Percentiles rank a stretch among this genome's conserved stretches.
Evolutionary conservation across 2,113 vertebrate genomes (phyloP).

Genomic region (Tinamus guttatus): DNA sequence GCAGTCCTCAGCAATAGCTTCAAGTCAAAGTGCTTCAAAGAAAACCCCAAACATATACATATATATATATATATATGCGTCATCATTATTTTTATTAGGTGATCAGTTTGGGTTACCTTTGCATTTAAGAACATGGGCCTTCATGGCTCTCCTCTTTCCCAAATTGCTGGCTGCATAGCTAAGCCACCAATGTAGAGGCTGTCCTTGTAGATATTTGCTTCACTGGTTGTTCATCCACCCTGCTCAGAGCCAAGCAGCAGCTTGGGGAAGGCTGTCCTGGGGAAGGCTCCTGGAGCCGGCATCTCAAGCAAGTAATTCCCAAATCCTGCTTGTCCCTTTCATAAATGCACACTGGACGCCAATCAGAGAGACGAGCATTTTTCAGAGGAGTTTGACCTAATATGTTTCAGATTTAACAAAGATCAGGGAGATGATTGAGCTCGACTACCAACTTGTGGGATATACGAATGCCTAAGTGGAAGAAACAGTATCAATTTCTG

Average conservation of each 20-base stretch:
- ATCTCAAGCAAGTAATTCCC: background rate
- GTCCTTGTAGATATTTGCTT: background rate
- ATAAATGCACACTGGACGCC: background rate
- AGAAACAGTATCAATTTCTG: background rate
- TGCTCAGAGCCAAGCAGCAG: background rate
- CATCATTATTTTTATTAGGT: background rate
- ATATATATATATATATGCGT: too few relatives aligned
- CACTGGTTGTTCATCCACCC: background rate
- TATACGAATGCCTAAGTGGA: background rate
- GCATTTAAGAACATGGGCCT: background rate
- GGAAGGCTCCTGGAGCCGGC: fast-evolving
- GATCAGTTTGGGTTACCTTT: background rate
- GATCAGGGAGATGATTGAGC: background rate
- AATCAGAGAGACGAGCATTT: background rate
- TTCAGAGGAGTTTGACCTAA: background rate
- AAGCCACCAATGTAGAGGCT: background rate
- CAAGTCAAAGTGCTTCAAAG: background rate
- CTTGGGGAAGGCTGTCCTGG: background rate
- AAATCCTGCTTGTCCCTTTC: background rate
- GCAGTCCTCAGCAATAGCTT: background rate
- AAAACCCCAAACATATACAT: too few relatives aligned
- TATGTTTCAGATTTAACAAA: background rate
- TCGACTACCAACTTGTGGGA: background rate
- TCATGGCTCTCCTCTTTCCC: background rate
- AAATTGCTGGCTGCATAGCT: too few relatives aligned